These are phyloP conservation scores for Bergia puertoricense DNA, from an alignment of 92 coral and sea anemone species.

Conservation along the genomic window DNA sequence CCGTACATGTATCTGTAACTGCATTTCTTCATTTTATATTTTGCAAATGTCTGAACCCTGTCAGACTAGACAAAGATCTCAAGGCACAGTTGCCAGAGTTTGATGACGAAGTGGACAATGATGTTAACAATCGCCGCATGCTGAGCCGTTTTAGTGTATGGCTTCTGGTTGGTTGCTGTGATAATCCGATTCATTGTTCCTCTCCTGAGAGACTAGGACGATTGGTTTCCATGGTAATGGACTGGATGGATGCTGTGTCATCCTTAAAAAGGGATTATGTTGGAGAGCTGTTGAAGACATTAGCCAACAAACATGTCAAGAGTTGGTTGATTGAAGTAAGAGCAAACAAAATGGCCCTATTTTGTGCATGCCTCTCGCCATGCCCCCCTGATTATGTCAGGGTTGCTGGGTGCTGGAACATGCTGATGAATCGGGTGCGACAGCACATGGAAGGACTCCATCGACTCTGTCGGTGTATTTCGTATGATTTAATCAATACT, in stretches of 20 bases:
- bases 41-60: not conserved
- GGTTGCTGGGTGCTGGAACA: constrained; percentile 89
- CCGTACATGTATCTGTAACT: not conserved
- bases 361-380: constrained; percentile 92
- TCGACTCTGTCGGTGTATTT: constrained; percentile 85
- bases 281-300: constrained; percentile 86
- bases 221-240: constrained; percentile 90
- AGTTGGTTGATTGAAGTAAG: constrained; percentile 90
- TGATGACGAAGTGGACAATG: constrained; percentile 85
- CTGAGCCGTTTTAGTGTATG: constrained; percentile 97
- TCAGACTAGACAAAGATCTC: constrained; percentile 67
- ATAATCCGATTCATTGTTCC: constrained; percentile 75
- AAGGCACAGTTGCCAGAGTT: constrained; percentile 63
- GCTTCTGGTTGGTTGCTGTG: constrained; percentile 90
- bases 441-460: constrained; percentile 94
- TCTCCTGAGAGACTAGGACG: constrained; percentile 90
- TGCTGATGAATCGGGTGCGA: constrained; percentile 74
- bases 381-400: constrained; percentile 88
- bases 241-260: constrained; percentile 93
- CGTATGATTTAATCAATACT: constrained; percentile 76
- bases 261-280: constrained; percentile 82
- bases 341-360: constrained; percentile 75
- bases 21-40: not conserved
- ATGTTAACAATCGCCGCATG: constrained; percentile 90
- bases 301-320: constrained; percentile 87